These are phyloP conservation scores for Aelia acuminata DNA, from an alignment of 2,888 invertebrate genomes.

Conservation along the genomic window DNA sequence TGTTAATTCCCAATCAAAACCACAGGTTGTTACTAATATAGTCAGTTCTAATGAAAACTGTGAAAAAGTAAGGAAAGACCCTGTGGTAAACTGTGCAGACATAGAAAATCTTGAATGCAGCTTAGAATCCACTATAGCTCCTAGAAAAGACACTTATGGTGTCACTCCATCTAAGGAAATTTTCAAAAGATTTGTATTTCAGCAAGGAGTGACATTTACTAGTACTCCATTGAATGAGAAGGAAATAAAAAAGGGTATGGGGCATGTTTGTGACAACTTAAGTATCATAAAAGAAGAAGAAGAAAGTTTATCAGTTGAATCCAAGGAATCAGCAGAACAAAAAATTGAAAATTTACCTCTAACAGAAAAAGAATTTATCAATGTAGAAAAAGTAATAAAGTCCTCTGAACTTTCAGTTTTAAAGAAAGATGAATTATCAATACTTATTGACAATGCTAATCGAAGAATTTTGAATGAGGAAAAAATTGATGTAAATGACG, in stretches of 20 bases:
- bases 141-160: not conserved
- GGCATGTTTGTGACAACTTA: slow-evolving; percentile 12
- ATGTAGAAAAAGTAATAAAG: not conserved
- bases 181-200: not conserved
- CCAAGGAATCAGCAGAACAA: not conserved
- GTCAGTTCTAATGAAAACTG: no score
- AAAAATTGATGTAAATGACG: not conserved
- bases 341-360: not conserved
- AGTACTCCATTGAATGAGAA: slow-evolving; percentile 39
- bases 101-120: no score
- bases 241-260: not conserved
- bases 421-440: slow-evolving; percentile 48
- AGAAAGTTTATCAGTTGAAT: not conserved
- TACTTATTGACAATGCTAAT: slow-evolving; percentile 22
- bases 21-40: no score
- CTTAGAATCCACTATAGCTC: no score
- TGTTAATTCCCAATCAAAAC: not conserved
- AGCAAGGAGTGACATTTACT: slow-evolving; percentile 6
- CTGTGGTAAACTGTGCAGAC: no score
- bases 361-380: not conserved
- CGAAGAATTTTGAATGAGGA: not conserved
- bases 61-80: no score
- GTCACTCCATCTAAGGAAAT: slow-evolving; percentile 3
- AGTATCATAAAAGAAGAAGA: slow-evolving; percentile 44
- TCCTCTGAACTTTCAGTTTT: not conserved